These are phyloP conservation scores for Melanotaenia trifasciata DNA, from an alignment of 2,797 vertebrate species.

Conservation along the genomic window DNA sequence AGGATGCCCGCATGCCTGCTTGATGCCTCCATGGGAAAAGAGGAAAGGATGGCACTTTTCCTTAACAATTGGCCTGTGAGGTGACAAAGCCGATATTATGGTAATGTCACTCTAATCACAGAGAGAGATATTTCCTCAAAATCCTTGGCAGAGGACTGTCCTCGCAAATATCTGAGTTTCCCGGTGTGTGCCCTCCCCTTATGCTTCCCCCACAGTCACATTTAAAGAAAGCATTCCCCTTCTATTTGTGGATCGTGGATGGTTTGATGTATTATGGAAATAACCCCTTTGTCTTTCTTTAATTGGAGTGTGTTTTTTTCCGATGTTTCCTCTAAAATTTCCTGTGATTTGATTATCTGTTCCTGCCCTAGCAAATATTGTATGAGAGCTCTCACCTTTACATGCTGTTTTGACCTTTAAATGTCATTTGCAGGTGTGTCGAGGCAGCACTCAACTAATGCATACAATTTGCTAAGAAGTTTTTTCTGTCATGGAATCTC, in stretches of 20 bases:
- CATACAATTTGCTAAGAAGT: constrained; percentile 71
- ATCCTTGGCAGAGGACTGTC: constrained; percentile 66
- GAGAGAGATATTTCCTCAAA: constrained; percentile 68
- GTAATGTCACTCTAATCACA: constrained; percentile 82
- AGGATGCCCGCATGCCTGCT: constrained; percentile 66
- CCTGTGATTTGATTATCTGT: constrained; percentile 42
- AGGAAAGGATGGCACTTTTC: constrained; percentile 69
- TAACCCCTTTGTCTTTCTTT: not conserved
- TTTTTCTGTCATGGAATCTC: constrained; percentile 61
- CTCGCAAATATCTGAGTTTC: constrained; percentile 62
- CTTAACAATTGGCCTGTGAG: constrained; percentile 76
- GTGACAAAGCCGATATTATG: constrained; percentile 84
- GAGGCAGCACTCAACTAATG: constrained; percentile 58
- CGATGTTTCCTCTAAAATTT: not conserved
- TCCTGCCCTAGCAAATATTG: constrained; percentile 26
- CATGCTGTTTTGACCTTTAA: constrained; percentile 78
- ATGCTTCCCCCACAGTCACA: constrained; percentile 12
- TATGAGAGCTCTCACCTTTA: constrained; percentile 46
- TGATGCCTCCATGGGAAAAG: constrained; percentile 62
- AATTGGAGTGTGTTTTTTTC: not conserved
- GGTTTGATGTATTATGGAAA: constrained; percentile 47
- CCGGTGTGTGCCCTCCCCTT: constrained; percentile 34
- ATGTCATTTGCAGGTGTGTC: constrained; percentile 75
- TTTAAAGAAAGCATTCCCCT: constrained; percentile 40
- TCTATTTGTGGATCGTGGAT: constrained; percentile 38